Evolutionary conservation across 2,797 vertebrate genomes (phyloP), one percentile per base, ranked within the genome.

Genomic region (Thamnophis elegans): DNA sequence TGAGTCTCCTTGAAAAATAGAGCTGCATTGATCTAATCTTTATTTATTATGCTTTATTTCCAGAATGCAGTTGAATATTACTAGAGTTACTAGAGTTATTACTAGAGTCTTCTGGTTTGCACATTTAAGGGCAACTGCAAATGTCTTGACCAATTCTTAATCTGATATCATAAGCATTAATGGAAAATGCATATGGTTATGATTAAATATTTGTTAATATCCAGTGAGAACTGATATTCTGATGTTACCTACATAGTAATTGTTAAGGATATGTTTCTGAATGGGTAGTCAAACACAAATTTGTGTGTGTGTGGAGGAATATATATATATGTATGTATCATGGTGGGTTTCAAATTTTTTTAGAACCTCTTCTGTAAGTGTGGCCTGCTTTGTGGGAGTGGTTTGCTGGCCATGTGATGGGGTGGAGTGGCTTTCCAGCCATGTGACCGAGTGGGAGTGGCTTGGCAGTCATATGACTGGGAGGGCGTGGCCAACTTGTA

Each of bases 251-350:
- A 65, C 56, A 20, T 16, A 85, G 58, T 73, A 88, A 91, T 73
- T 65, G 42, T 85, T 93, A 85, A 65, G 47, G 16, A 88, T 54
- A 91, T 32, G 51, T 85, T 88, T 89, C 51, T 93, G 92, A 90
- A 92, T 88, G 82, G 93, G 47, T 3, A 47, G 89, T 91, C 85
- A 14, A 94, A 93, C 94, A 94, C 87, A 73, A 47, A 78, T 93
- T 14, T 62, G 3, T 62, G 60, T 62, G 9, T 11, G 25, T 26
- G 4, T 55, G 54, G n/a, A n/a, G n/a, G n/a, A n/a, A n/a, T n/a
- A n/a, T n/a, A n/a, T n/a, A n/a, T n/a, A n/a, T n/a, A n/a, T n/a
- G n/a, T n/a, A n/a, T n/a, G n/a, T n/a, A n/a, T n/a, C n/a, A n/a
- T n/a, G n/a, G n/a, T n/a, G n/a, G n/a, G n/a, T n/a, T n/a, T n/a